phyloP scores from a whole-genome alignment of 2,888 invertebrate genomes.

The Galeruca laticollis region DNA sequence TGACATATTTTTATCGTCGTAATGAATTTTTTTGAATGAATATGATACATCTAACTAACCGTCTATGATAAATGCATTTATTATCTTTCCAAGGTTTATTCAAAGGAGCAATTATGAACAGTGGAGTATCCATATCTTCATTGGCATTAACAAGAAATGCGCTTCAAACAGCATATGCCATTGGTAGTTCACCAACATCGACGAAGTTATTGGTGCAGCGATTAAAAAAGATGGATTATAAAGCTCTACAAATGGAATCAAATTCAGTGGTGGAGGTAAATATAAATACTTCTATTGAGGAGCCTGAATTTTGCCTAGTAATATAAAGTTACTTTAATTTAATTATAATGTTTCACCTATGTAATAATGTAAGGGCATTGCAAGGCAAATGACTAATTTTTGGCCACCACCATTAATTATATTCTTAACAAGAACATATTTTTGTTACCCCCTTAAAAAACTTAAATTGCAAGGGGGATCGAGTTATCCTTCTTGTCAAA shows the following conservation, averaged over 20 bases:
- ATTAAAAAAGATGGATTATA: constrained; percentile 25
- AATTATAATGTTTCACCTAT: too few species aligned
- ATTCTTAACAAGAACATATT: neutral
- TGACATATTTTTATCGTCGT: too few species aligned
- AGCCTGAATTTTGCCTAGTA: too few species aligned
- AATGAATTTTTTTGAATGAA: too few species aligned
- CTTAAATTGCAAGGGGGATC: too few species aligned
- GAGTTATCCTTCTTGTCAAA: too few species aligned
- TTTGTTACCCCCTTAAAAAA: too few species aligned
- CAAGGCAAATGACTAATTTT: too few species aligned
- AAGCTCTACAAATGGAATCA: constrained; percentile 17
- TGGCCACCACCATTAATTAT: neutral
- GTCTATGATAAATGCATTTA: neutral
- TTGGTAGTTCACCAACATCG: constrained; percentile 30
- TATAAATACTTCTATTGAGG: too few species aligned
- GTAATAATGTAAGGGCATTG: too few species aligned
- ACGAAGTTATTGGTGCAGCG: constrained; percentile 11
- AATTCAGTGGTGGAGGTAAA: neutral
- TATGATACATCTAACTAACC: neutral
- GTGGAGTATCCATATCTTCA: constrained; percentile 37
- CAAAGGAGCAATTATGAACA: constrained; percentile 38
- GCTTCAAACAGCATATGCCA: constrained; percentile 25
- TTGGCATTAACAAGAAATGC: constrained; percentile 35
- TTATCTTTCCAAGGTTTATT: constrained; percentile 34
- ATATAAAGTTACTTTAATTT: too few species aligned